Evolutionary conservation across 92 coral and sea anemone genomes (phyloP).

Genomic region (Porites divaricata): DNA sequence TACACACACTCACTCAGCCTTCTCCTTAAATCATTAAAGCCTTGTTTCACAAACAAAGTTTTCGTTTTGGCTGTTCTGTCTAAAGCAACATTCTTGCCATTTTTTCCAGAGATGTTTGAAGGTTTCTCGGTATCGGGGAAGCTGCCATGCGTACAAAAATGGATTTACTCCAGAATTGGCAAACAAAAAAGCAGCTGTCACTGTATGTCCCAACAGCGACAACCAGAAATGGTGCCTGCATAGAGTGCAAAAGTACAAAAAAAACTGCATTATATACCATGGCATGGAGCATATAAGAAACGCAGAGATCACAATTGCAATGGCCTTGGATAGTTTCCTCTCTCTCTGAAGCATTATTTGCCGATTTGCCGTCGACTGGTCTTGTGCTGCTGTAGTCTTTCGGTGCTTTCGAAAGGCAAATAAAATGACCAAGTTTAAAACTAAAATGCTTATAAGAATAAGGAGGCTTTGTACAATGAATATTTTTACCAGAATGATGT

Average conservation of each 20-base stretch:
- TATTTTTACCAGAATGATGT: not conserved
- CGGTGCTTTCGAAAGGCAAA: not conserved
- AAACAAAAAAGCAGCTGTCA: not conserved
- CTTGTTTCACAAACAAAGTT: not conserved
- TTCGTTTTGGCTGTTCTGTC: not conserved
- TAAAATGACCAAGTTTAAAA: not conserved
- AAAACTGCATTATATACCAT: not conserved
- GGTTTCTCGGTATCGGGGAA: conserved; percentile 37
- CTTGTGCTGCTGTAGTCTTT: not conserved
- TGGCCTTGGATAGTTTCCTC: not conserved
- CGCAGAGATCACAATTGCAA: not conserved
- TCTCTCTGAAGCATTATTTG: not conserved
- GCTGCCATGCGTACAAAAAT: conserved; percentile 53
- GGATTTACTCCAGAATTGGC: conserved; percentile 45
- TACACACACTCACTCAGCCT: not conserved
- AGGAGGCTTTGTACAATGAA: not conserved
- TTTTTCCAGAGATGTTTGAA: conserved; percentile 1
- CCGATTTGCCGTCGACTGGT: not conserved
- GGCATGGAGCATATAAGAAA: conserved; percentile 9
- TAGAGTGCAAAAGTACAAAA: not conserved
- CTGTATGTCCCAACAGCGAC: not conserved
- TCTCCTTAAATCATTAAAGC: not conserved
- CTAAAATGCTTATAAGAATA: not conserved
- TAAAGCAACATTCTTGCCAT: not conserved
- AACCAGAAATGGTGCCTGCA: not conserved